A percentile compares a stretch with the other conserved stretches of the same genome.
Evolutionary conservation across 2,888 invertebrate species (phyloP).

Genomic region (Litoditis marina): DNA sequence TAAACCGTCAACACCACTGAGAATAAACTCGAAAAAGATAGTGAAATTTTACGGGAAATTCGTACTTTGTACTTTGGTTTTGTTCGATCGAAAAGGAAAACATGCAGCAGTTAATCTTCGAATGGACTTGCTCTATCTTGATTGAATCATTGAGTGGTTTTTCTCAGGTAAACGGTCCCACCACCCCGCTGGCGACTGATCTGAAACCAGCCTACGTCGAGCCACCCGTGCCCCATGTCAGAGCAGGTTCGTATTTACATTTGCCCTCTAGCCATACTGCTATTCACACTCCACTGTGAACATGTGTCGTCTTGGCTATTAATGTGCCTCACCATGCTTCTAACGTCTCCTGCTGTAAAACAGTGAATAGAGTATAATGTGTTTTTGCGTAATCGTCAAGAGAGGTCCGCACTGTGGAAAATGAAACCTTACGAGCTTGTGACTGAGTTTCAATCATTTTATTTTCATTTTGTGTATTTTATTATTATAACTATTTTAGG

Average conservation of each 20-base stretch:
- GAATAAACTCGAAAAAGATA: too few relatives aligned
- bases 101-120: neutral
- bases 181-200: slow-evolving; percentile 84
- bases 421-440: too few relatives aligned
- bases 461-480: too few relatives aligned
- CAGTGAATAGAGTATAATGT: too few relatives aligned
- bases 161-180: slow-evolving; percentile 85
- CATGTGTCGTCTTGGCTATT: too few relatives aligned
- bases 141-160: neutral
- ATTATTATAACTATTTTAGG: slow-evolving; percentile 10
- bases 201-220: slow-evolving; percentile 78
- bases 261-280: neutral
- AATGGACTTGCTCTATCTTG: neutral
- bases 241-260: slow-evolving; percentile 69
- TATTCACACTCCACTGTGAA: neutral
- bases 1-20: too few relatives aligned
- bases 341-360: too few relatives aligned
- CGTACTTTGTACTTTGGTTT: neutral
- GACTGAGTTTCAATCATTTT: too few relatives aligned
- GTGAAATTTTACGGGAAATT: neutral
- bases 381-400: too few relatives aligned
- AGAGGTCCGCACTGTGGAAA: too few relatives aligned
- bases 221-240: slow-evolving; percentile 80
- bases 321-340: too few relatives aligned
- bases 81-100: too few relatives aligned